Evolutionary conservation across 2,888 invertebrate species (phyloP).

Genomic region (Pimpla rufipes): DNA sequence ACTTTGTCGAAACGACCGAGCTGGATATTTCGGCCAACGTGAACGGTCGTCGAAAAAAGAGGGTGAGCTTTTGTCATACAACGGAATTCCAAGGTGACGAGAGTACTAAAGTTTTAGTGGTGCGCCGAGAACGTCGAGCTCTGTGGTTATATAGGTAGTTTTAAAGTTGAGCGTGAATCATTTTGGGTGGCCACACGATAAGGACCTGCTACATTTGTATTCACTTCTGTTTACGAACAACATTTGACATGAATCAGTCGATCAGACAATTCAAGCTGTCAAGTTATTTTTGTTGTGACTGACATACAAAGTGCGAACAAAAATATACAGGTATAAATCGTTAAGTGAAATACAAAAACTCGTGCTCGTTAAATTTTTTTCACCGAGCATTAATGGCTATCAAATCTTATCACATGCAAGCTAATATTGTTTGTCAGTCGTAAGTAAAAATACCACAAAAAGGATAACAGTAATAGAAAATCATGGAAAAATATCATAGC

Average conservation of each 20-base stretch:
- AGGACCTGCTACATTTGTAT: neutral
- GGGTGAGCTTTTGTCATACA: neutral
- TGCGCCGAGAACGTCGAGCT: neutral
- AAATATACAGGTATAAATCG: neutral
- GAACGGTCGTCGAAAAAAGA: neutral
- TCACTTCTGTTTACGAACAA: neutral
- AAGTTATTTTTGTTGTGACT: neutral
- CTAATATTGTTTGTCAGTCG: neutral
- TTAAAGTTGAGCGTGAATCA: conserved; percentile 12
- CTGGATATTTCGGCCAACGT: neutral
- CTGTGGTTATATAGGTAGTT: conserved; percentile 16
- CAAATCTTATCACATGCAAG: neutral
- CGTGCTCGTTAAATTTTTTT: neutral
- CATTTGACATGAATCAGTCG: neutral
- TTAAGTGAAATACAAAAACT: neutral
- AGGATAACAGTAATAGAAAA: neutral
- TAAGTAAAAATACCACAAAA: neutral
- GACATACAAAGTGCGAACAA: neutral
- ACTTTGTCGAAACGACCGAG: neutral
- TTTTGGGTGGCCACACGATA: conserved; percentile 17
- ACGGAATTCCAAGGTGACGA: conserved; percentile 36
- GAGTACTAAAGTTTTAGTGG: conserved; percentile 41
- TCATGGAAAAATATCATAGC: neutral
- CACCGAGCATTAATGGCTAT: neutral
- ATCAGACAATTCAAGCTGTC: neutral